These are phyloP conservation scores for Drosophila trichaetosa DNA, from an alignment of 2,888 invertebrate genomes.

Conservation along the genomic window DNA sequence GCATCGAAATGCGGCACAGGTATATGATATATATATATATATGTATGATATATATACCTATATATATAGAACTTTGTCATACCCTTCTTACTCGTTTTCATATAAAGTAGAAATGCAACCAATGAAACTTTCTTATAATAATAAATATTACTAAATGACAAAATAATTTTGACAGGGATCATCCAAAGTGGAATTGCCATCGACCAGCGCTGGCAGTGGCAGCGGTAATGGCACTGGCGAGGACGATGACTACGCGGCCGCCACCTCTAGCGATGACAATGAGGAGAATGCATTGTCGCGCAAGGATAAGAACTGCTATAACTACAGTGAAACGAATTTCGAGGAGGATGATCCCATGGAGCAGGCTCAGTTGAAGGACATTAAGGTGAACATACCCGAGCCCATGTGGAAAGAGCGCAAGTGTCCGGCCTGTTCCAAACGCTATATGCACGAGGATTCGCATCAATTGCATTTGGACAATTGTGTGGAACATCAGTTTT, in stretches of 20 bases:
- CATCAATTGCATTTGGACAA: conserved; percentile 82
- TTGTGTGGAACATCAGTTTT: conserved; percentile 84
- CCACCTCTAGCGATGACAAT: conserved; percentile 82
- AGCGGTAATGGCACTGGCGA: conserved; percentile 54
- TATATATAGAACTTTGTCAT: background rate
- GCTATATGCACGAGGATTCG: conserved; percentile 84
- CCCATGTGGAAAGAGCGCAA: conserved; percentile 84
- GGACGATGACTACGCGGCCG: conserved; percentile 77
- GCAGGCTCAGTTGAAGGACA: conserved; percentile 80
- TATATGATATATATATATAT: background rate
- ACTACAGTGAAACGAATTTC: conserved; percentile 84
- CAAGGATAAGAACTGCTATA: conserved; percentile 80
- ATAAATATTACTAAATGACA: background rate
- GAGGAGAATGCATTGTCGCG: conserved; percentile 66
- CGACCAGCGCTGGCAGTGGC: conserved; percentile 48
- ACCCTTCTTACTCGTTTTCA: too few species aligned
- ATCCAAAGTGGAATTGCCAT: conserved; percentile 44
- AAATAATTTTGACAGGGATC: background rate
- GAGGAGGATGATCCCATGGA: conserved; percentile 84
- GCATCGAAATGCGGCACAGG: conserved; percentile 54
- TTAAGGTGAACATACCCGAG: conserved; percentile 83
- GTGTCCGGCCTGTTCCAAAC: conserved; percentile 82
- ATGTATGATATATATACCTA: background rate
- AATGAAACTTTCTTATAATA: background rate
- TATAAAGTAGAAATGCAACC: background rate